A percentile compares a stretch with the other conserved stretches of the same genome.
phyloP scores from a whole-genome alignment of 2,888 invertebrate genomes.

The Oeneis ivallda region DNA sequence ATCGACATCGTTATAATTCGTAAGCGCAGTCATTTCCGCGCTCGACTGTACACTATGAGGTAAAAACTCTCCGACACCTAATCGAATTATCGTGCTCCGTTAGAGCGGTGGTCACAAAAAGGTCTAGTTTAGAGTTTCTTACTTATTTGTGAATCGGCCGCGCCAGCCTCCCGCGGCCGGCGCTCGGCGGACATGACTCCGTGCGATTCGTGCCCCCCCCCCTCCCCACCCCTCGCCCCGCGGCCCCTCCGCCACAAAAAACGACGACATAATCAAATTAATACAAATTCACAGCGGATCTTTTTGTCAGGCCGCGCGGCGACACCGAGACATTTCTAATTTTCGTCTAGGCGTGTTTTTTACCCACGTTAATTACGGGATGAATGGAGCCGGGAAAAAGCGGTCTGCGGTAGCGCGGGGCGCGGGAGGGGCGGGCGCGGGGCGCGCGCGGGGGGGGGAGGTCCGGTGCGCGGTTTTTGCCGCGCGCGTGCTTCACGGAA shows the following conservation, averaged over 20 bases:
- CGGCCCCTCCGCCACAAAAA: constrained; percentile 54
- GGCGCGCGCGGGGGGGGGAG: background rate
- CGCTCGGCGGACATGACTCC: constrained; percentile 25
- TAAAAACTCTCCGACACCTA: constrained; percentile 21
- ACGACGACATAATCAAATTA: constrained; percentile 73
- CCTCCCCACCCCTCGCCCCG: constrained; percentile 19
- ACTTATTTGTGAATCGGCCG: background rate
- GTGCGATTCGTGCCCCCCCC: constrained; percentile 28
- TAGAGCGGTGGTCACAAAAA: constrained; percentile 26
- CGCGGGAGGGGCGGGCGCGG: constrained; percentile 23
- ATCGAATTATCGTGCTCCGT: constrained; percentile 31
- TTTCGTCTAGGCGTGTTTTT: constrained; percentile 70
- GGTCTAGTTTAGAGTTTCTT: constrained; percentile 13
- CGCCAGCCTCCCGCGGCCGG: constrained; percentile 5
- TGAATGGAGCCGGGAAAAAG: constrained; percentile 62
- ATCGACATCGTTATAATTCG: background rate
- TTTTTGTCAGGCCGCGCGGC: constrained; percentile 56
- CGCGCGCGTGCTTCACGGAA: constrained; percentile 61
- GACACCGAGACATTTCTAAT: constrained; percentile 74
- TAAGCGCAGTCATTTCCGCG: constrained; percentile 1
- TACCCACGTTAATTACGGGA: constrained; percentile 72
- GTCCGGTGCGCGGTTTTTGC: constrained; percentile 48
- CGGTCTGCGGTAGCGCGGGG: constrained; percentile 13
- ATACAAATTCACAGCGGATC: constrained; percentile 60
- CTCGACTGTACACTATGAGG: constrained; percentile 1